Percentiles rank a stretch among this genome's conserved stretches.
phyloP scores from a whole-genome alignment of 2,888 invertebrate species.

The Synergus japonicus region DNA sequence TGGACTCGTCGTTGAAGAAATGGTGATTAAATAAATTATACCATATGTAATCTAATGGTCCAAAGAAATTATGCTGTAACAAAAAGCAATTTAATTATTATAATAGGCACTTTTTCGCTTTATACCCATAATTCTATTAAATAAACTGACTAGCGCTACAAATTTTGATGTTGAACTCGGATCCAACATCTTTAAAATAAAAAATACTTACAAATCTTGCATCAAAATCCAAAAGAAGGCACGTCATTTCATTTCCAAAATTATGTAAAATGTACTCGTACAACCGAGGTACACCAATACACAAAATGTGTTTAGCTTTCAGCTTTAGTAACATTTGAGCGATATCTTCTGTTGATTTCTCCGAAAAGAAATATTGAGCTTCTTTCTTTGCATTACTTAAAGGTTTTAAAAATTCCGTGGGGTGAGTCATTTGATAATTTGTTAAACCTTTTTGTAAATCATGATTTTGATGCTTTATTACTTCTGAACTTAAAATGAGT shows the following conservation, averaged over 20 bases:
- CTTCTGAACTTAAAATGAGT: conserved; percentile 76
- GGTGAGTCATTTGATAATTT: conserved; percentile 81
- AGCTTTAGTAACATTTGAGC: conserved; percentile 81
- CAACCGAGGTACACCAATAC: conserved; percentile 91
- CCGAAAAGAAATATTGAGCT: conserved; percentile 92
- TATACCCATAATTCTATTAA: no score
- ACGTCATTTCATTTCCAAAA: conserved; percentile 76
- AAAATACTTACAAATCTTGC: conserved; percentile 81
- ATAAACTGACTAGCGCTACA: no score
- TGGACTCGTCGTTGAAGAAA: conserved; percentile 85
- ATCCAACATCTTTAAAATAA: background rate
- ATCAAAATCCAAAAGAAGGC: conserved; percentile 90
- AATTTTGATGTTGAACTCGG: no score
- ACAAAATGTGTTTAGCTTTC: conserved; percentile 83
- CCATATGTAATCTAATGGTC: conserved; percentile 84
- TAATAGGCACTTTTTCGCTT: no score
- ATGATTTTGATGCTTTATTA: conserved; percentile 80
- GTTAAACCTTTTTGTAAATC: conserved; percentile 79
- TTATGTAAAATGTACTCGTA: conserved; percentile 83
- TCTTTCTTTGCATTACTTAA: conserved; percentile 87
- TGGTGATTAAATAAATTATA: conserved; percentile 96
- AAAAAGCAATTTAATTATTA: background rate
- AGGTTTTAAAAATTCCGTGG: conserved; percentile 84
- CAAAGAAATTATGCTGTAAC: conserved; percentile 82
- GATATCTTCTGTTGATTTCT: conserved; percentile 83